Percentiles rank a stretch among this genome's conserved stretches.
Evolutionary conservation across 1,140 invertebrate genomes (phyloP).

Genomic region (Rhynchophorus ferrugineus): DNA sequence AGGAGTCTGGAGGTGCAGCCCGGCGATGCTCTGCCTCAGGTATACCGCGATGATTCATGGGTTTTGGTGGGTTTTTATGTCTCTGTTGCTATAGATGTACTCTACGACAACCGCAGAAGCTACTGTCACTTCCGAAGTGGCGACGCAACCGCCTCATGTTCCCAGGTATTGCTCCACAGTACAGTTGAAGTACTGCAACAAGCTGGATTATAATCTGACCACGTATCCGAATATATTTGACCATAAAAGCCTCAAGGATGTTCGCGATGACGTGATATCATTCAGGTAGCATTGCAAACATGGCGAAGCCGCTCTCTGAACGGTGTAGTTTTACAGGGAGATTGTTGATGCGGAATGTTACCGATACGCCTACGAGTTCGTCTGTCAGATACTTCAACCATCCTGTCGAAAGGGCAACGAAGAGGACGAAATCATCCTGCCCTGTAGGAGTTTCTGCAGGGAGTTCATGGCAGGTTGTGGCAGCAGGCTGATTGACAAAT

Average conservation of each 20-base stretch:
- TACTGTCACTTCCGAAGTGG: conserved; percentile 27
- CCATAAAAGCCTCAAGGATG: conserved; percentile 54
- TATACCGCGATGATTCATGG: no score
- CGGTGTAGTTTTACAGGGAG: no score
- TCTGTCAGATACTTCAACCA: conserved; percentile 78
- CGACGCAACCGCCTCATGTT: conserved; percentile 46
- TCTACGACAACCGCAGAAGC: conserved; percentile 45
- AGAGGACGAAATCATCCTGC: conserved; percentile 54
- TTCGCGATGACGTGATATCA: conserved; percentile 69
- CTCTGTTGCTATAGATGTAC: conserved; percentile 34
- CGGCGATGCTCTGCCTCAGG: conserved; percentile 47
- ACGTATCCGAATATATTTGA: conserved; percentile 76
- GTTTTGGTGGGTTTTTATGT: no score
- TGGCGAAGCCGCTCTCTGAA: no score
- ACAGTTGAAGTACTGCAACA: conserved; percentile 62
- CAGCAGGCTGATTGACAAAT: conserved; percentile 57
- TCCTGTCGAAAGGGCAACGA: conserved; percentile 50
- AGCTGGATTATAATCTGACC: conserved; percentile 68
- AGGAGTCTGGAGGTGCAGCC: conserved; percentile 59
- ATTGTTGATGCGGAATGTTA: conserved; percentile 83
- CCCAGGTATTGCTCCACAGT: conserved; percentile 60
- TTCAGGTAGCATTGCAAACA: no score
- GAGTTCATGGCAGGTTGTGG: conserved; percentile 79
- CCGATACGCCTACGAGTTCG: conserved; percentile 73
- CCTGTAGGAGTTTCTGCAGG: conserved; percentile 77